A percentile compares a stretch with the other conserved stretches of the same genome.
Evolutionary conservation across 2,888 invertebrate genomes (phyloP).

Genomic region (Parelbella ahira): DNA sequence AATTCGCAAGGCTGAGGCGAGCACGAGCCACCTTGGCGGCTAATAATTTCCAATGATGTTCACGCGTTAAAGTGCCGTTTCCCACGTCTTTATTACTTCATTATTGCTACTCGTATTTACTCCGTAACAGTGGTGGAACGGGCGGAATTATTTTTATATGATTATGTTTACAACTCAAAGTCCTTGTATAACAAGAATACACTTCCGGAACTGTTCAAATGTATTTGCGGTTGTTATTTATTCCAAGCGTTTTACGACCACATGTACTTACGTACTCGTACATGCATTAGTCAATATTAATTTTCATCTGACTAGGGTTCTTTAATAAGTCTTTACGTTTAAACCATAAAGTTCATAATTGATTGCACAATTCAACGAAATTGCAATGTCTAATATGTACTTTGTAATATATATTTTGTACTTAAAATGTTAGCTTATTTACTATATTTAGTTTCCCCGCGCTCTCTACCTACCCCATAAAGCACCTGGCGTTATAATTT

Average conservation of each 20-base stretch:
- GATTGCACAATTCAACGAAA: too few relatives aligned
- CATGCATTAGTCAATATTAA: too few relatives aligned
- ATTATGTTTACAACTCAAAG: conserved; percentile 16
- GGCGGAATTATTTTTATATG: conserved; percentile 21
- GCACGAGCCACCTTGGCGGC: conserved; percentile 69
- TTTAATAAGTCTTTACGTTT: too few relatives aligned
- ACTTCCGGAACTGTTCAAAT: conserved; percentile 18
- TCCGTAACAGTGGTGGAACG: conserved; percentile 2
- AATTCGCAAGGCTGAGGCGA: conserved; percentile 64
- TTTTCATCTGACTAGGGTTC: too few relatives aligned
- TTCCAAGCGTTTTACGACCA: conserved; percentile 17
- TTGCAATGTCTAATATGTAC: too few relatives aligned
- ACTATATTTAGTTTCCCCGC: too few relatives aligned
- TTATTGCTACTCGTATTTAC: conserved; percentile 30
- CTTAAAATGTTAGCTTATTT: too few relatives aligned
- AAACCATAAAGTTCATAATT: too few relatives aligned
- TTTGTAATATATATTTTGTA: too few relatives aligned
- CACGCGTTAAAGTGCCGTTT: conserved; percentile 55
- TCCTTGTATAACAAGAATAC: conserved; percentile 25
- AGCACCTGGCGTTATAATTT: too few relatives aligned
- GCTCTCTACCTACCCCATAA: too few relatives aligned
- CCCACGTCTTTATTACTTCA: conserved; percentile 49
- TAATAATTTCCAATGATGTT: conserved; percentile 65
- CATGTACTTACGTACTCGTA: not conserved
- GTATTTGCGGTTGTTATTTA: conserved; percentile 11